phyloP scores from a whole-genome alignment of 2,113 vertebrate species.

The Pseudonaja textilis region DNA sequence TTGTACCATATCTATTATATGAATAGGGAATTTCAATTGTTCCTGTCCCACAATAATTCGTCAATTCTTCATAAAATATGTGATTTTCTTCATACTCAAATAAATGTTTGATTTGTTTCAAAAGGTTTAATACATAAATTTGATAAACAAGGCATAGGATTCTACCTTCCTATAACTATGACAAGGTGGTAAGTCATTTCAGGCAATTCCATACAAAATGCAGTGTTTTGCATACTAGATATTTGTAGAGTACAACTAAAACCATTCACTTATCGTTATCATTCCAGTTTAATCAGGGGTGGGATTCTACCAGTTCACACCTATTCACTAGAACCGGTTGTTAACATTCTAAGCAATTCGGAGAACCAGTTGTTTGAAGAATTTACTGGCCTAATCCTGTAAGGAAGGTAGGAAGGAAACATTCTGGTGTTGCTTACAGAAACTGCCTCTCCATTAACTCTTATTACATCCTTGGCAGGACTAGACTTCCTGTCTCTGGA shows the following conservation, averaged over 20 bases:
- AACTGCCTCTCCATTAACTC: too few relatives aligned
- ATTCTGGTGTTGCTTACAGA: too few relatives aligned
- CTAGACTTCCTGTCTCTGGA: too few relatives aligned
- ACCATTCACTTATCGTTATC: conserved; percentile 40
- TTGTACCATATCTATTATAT: not conserved
- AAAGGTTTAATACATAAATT: not conserved
- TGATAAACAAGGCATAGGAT: not conserved
- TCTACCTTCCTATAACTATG: not conserved
- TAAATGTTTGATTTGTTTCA: not conserved
- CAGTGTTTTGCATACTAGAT: conserved; percentile 19
- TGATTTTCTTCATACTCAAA: not conserved
- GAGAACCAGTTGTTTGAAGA: too few relatives aligned
- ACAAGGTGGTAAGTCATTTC: conserved; percentile 25
- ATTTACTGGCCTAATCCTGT: too few relatives aligned
- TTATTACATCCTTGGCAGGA: too few relatives aligned
- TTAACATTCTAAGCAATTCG: too few relatives aligned
- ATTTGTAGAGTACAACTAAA: conserved; percentile 1
- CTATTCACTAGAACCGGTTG: too few relatives aligned
- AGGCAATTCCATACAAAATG: conserved; percentile 5
- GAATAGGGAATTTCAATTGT: not conserved
- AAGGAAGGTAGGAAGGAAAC: too few relatives aligned
- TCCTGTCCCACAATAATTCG: not conserved
- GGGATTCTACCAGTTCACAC: too few relatives aligned
- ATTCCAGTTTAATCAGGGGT: rapidly evolving
- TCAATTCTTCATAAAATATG: not conserved